Base-by-base conservation (phyloP, 2,888 invertebrate species). In the Diplolepis rosae region DNA sequence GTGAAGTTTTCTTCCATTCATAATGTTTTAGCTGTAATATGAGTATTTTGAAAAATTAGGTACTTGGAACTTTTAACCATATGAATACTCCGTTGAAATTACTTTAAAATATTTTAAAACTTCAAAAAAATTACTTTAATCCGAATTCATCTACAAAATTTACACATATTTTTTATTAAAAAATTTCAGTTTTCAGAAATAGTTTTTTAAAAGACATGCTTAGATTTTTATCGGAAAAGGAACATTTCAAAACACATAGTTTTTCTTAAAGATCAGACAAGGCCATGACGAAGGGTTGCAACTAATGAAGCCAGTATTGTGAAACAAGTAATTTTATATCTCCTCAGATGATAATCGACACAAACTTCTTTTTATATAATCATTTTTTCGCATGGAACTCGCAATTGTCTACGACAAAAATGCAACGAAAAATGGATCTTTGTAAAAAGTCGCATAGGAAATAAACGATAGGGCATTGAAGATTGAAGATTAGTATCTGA, bases 391-490 rank as follows among this genome's bases (percentile, higher is more conserved):
- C 2, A 6, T 13, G 13, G 2, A 1, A 13, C 1, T 50, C 50
- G n/a, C n/a, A n/a, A n/a, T 24, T 50, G 24, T 50, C 22, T 27
- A 22, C 27, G 24, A 50, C 24, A 50, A 50, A 50, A 11, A 24
- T 50, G 22, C 27, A 27, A 39, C 39, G 61, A 27, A 61, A 61
- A 39, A 6, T 42, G 35, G 61, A 39, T 61, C 61, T 27, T 35
- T 22, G 13, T n/a, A 39, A 61, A 27, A 39, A 22, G 4, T 3
- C 11, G 39, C 13, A 22, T 48, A 48, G 48, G 4, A 4, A 5
- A 42, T 22, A 48, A 48, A 48, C 9, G 22, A 48, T 48, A 22
- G 48, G 18, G 9, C 18, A 48, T 48, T 48, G 48, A 18, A 48
- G 4, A 48, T 48, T 61, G 61, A 61, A 27, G 7, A 61, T 13